These are phyloP conservation scores for Zygothrica quintamaculata DNA, from an alignment of 2,888 invertebrate genomes.

Conservation along the genomic window DNA sequence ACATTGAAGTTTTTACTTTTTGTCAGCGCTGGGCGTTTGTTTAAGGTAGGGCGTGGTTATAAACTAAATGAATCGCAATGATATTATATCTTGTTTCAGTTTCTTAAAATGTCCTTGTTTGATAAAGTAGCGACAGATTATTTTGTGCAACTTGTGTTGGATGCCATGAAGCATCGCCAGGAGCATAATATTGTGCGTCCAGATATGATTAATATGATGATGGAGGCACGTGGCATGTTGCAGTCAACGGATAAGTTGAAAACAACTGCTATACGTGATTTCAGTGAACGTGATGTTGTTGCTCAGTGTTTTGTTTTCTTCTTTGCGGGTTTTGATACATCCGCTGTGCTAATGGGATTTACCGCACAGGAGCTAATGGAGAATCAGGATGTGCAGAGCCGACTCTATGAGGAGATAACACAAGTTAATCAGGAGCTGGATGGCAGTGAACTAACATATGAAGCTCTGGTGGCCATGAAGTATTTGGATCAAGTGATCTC, in stretches of 20 bases:
- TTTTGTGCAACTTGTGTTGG: slow-evolving; percentile 84
- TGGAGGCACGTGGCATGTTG: slow-evolving; percentile 85
- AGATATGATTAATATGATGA: slow-evolving; percentile 86
- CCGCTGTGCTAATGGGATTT: slow-evolving; percentile 85
- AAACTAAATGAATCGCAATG: neutral
- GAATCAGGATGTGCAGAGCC: slow-evolving; percentile 86
- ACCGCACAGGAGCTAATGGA: slow-evolving; percentile 86
- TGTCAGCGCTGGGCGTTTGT: neutral
- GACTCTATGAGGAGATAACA: slow-evolving; percentile 86
- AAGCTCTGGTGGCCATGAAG: slow-evolving; percentile 86
- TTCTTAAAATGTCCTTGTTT: slow-evolving; percentile 80
- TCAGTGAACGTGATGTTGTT: slow-evolving; percentile 86
- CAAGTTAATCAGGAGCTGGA: slow-evolving; percentile 84
- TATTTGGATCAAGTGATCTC: slow-evolving; percentile 87
- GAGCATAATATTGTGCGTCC: slow-evolving; percentile 85
- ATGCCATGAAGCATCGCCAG: slow-evolving; percentile 85
- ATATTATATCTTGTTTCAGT: slow-evolving; percentile 35
- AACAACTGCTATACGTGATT: slow-evolving; percentile 59
- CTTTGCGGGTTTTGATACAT: slow-evolving; percentile 86
- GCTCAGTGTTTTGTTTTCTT: slow-evolving; percentile 87
- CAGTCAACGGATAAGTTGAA: slow-evolving; percentile 65
- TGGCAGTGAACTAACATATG: slow-evolving; percentile 86
- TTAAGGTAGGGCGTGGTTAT: slow-evolving; percentile 1
- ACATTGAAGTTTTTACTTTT: slow-evolving; percentile 1
- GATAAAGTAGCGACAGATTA: slow-evolving; percentile 80